phyloP scores from a whole-genome alignment of 2,888 invertebrate species.

The Sminthurides aquaticus region DNA sequence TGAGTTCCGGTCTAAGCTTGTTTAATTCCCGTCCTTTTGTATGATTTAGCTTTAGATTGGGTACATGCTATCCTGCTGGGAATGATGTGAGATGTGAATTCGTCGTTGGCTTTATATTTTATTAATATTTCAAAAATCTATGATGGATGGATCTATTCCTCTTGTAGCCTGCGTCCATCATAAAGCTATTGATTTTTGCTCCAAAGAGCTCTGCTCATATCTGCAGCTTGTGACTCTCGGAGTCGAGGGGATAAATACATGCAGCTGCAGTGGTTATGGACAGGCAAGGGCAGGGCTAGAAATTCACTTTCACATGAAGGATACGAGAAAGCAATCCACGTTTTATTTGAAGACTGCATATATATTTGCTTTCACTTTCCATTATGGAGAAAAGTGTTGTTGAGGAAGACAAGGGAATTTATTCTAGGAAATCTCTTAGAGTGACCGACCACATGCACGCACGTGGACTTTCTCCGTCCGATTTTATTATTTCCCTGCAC shows the following conservation, averaged over 20 bases:
- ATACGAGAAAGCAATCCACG: not conserved
- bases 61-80: no score
- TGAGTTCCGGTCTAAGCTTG: not conserved
- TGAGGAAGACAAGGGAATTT: no score
- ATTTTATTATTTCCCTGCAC: no score
- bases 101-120: not conserved
- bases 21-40: no score
- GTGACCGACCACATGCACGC: not conserved
- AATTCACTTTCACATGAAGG: no score
- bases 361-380: not conserved
- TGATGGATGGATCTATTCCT: not conserved
- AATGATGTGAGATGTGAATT: no score
- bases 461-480: not conserved
- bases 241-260: not conserved
- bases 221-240: not conserved
- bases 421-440: not conserved
- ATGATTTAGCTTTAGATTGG: no score
- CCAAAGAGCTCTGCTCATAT: no score
- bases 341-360: not conserved
- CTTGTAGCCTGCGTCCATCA: no score
- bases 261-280: not conserved
- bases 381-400: not conserved
- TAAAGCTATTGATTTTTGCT: not conserved
- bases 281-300: not conserved
- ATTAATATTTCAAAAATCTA: not conserved